Conservation (phyloP, 2,113 vertebrate genomes). For the Oxyura jamaicensis region DNA sequence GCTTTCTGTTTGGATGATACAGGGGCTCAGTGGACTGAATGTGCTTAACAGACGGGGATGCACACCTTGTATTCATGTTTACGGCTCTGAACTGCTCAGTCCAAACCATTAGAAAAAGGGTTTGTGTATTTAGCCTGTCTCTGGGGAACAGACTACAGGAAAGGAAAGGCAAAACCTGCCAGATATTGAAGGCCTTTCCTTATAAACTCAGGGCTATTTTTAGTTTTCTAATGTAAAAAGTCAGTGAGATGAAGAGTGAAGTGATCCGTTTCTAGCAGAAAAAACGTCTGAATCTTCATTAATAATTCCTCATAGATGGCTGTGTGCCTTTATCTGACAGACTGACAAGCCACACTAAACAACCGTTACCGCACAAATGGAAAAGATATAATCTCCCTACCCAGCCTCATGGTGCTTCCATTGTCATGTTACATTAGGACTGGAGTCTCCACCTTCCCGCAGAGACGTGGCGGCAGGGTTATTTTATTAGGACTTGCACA, state of each 20-base stretch:
- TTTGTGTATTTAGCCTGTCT: slow-evolving; percentile 30
- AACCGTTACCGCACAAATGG: slow-evolving; percentile 73
- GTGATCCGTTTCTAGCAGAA: slow-evolving; percentile 72
- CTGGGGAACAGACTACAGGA: slow-evolving; percentile 48
- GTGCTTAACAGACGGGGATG: not conserved
- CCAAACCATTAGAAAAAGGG: not conserved
- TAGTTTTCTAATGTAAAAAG: slow-evolving; percentile 78
- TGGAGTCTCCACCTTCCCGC: slow-evolving; percentile 52
- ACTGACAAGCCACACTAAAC: slow-evolving; percentile 75
- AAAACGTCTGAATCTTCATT: slow-evolving; percentile 75
- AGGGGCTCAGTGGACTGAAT: not conserved
- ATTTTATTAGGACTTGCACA: slow-evolving; percentile 40
- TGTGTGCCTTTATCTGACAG: slow-evolving; percentile 75
- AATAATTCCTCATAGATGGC: slow-evolving; percentile 75
- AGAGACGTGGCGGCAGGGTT: slow-evolving; percentile 29
- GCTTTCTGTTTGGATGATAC: not conserved
- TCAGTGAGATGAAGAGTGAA: slow-evolving; percentile 76
- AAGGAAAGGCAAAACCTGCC: slow-evolving; percentile 48
- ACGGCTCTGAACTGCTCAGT: not conserved
- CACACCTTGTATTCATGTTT: not conserved
- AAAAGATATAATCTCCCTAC: slow-evolving; percentile 73
- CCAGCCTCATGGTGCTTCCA: slow-evolving; percentile 62
- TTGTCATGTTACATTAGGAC: slow-evolving; percentile 73
- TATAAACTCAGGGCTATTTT: slow-evolving; percentile 73
- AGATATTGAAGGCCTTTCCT: slow-evolving; percentile 70